Evolutionary conservation across 2,113 vertebrate genomes (phyloP).

Genomic region (Pungitius pungitius): DNA sequence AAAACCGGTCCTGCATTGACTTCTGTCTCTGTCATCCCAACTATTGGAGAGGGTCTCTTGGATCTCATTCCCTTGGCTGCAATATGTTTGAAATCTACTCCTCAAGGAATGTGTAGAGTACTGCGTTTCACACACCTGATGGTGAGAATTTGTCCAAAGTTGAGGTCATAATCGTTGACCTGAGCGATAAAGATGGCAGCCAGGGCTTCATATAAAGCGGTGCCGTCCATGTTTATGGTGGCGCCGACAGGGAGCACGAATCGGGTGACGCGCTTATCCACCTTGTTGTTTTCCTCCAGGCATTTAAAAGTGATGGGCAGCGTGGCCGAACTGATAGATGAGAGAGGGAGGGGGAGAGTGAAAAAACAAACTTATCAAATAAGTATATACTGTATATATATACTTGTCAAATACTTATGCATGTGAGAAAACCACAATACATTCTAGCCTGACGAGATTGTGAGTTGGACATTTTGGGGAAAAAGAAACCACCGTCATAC

Average conservation of each 20-base stretch:
- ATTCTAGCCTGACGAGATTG: background rate
- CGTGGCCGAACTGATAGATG: conserved; percentile 87
- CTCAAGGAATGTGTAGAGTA: background rate
- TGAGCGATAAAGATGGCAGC: conserved; percentile 98
- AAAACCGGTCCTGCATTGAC: background rate
- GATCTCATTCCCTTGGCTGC: conserved; percentile 1
- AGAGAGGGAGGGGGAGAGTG: background rate
- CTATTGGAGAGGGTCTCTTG: background rate
- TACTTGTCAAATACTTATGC: too few species aligned
- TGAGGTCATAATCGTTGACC: conserved; percentile 92
- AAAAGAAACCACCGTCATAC: conserved; percentile 65
- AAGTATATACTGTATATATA: too few species aligned
- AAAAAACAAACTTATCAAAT: too few species aligned
- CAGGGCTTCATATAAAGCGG: conserved; percentile 93
- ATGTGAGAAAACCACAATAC: background rate
- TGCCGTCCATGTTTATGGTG: conserved; percentile 97
- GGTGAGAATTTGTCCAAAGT: conserved; percentile 96
- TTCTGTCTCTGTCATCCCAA: background rate
- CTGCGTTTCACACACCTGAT: conserved; percentile 85
- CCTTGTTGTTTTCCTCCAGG: conserved; percentile 92
- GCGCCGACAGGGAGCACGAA: conserved; percentile 95
- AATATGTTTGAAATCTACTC: conserved; percentile 11
- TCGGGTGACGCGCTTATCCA: conserved; percentile 94
- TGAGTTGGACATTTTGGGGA: background rate
- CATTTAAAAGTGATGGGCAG: conserved; percentile 96